Evolutionary conservation across 1,140 invertebrate genomes (phyloP), one percentile per base, ranked within the genome.

Genomic region (Pseudomyrmex cubaensis): DNA sequence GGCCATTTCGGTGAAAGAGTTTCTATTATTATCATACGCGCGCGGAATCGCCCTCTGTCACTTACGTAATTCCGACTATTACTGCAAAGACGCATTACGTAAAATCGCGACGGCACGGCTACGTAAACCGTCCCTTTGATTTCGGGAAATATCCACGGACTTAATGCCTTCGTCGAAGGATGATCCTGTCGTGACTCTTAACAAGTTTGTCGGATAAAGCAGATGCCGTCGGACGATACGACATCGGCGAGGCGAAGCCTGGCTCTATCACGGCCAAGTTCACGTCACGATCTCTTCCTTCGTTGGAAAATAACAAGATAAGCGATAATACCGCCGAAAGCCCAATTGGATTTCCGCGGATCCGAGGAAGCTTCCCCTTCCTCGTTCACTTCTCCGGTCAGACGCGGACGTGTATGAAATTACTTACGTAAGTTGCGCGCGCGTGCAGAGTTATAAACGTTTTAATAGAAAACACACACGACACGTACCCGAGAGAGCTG

Each of bases 1-100:
- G n/a, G 8, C 76, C 15, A 57, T 72, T 59, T 59, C 59, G 10
- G 44, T 9, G 66, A 59, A 70, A 59, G 59, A 59, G 44, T 15
- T 44, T 54, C 76, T 80, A 80, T 80, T 80, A 80, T 80, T 80
- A 69, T 70, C 54, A 10, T 69, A 17, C 75, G 17, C 61, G 67
- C 63, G 50, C 57, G 64, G 35, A 35, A 35, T 35, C 13, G 74
- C 17, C 22, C 66, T 54, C 44, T 72, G 20, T 46, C 66, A 20
- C 12, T 80, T 80, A 80, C 76, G 44, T 59, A 72, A 80, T 72
- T 15, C 35, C 44, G 54, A 54, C 54, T 72, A 72, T 80, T 80
- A 80, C 59, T 59, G 76, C 50, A 46, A 69, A 78, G 76, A 70
- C n/a, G 20, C 20, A 54, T 80, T 72, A 80, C 46, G 76, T 80